These are phyloP conservation scores for Drosophila paracracens DNA, from an alignment of 2,888 invertebrate species.

Conservation along the genomic window DNA sequence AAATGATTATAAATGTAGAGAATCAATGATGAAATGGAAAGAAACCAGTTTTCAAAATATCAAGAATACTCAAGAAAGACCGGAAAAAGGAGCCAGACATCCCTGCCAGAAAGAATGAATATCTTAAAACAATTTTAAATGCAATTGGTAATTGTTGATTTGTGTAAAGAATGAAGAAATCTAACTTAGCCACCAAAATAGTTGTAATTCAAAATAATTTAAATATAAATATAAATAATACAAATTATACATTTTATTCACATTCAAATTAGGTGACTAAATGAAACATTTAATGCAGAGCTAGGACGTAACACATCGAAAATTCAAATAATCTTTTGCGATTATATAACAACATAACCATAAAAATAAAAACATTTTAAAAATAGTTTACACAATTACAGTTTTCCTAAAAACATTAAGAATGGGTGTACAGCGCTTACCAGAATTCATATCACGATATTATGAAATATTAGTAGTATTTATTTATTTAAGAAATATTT, in stretches of 20 bases:
- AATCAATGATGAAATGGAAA: background rate
- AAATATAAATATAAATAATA: too few species aligned
- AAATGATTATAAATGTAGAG: background rate
- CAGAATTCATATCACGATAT: background rate
- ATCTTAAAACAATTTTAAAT: background rate
- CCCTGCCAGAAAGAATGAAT: background rate
- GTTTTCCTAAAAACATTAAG: background rate
- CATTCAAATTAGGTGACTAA: background rate
- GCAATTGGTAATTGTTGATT: background rate
- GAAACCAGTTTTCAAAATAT: background rate
- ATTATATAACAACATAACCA: background rate
- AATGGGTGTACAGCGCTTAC: background rate
- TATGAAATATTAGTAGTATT: background rate
- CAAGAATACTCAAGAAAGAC: background rate
- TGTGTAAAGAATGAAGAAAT: background rate
- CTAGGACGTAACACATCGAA: background rate
- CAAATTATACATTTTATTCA: background rate
- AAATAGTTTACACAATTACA: background rate
- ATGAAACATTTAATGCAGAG: background rate
- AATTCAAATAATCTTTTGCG: background rate
- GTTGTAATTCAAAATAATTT: background rate
- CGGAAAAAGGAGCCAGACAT: background rate
- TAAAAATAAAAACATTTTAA: background rate
- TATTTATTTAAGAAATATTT: background rate
- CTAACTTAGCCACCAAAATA: rapidly evolving